These are phyloP conservation scores for Fratercula arctica DNA, from an alignment of 2,797 vertebrate genomes.

Conservation along the genomic window DNA sequence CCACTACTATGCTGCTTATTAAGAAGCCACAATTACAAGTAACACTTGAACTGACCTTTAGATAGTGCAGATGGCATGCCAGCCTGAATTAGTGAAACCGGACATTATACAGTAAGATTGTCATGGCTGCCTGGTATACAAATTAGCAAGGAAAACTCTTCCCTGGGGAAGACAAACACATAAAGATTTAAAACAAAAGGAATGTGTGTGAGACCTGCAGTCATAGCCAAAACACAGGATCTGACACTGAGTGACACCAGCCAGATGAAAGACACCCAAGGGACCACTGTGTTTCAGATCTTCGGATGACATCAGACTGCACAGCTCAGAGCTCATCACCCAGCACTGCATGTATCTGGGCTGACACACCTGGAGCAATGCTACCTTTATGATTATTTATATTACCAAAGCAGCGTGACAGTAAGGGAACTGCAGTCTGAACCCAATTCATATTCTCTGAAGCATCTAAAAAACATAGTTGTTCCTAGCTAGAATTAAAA, in stretches of 20 bases:
- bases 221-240: background rate
- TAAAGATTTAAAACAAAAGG: background rate
- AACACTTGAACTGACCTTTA: background rate
- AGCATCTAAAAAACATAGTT: background rate
- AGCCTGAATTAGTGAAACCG: conserved; percentile 6
- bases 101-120: background rate
- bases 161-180: background rate
- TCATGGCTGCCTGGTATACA: background rate
- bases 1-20: background rate
- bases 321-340: background rate
- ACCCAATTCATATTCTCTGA: background rate
- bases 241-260: background rate
- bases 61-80: conserved; percentile 8
- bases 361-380: background rate
- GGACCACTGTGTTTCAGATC: background rate
- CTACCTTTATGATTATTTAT: background rate
- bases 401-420: background rate
- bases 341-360: background rate
- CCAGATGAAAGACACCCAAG: background rate
- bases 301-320: background rate
- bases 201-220: accelerated
- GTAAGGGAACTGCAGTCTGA: background rate
- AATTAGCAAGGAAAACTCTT: background rate
- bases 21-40: background rate
- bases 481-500: background rate